Evolutionary conservation across 2,113 vertebrate species (phyloP).

Genomic region (Cynoglossus semilaevis): DNA sequence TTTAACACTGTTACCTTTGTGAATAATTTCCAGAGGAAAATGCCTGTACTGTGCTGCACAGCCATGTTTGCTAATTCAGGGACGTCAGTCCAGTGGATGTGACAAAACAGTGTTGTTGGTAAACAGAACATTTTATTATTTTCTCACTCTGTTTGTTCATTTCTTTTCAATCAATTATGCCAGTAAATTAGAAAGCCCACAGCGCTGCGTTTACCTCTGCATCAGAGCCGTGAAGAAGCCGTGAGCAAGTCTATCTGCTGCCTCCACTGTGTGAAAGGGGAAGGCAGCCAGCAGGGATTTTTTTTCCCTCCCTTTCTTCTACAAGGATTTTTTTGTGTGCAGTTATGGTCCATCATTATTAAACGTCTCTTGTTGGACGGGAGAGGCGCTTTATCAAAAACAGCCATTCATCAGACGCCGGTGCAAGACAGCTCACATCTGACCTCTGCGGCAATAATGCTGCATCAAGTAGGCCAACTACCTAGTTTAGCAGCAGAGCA

Average conservation of each 20-base stretch:
- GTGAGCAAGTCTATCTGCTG: conserved; percentile 50
- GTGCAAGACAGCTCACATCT: conserved; percentile 86
- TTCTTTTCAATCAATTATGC: background rate
- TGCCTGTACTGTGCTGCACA: background rate
- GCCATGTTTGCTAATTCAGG: background rate
- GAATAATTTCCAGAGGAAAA: conserved; percentile 35
- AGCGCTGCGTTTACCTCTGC: conserved; percentile 25
- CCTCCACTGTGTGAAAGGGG: conserved; percentile 50
- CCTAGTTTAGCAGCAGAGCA: conserved; percentile 93
- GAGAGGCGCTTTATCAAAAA: conserved; percentile 86
- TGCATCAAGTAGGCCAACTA: conserved; percentile 96
- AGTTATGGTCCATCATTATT: conserved; percentile 92
- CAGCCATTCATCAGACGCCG: conserved; percentile 91
- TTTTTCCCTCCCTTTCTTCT: conserved; percentile 55
- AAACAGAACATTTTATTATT: background rate
- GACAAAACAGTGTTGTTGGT: background rate
- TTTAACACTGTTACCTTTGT: conserved; percentile 62
- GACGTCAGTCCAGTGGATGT: background rate
- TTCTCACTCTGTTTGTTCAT: background rate
- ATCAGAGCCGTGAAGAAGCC: conserved; percentile 37
- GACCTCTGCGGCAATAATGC: conserved; percentile 97
- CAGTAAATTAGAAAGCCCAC: conserved; percentile 3
- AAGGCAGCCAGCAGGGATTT: conserved; percentile 56
- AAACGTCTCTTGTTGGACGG: conserved; percentile 88
- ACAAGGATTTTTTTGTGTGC: conserved; percentile 79